A percentile compares a stretch with the other conserved stretches of the same genome.
Evolutionary conservation across 2,113 vertebrate genomes (phyloP).

Genomic region (Eidolon helvum): DNA sequence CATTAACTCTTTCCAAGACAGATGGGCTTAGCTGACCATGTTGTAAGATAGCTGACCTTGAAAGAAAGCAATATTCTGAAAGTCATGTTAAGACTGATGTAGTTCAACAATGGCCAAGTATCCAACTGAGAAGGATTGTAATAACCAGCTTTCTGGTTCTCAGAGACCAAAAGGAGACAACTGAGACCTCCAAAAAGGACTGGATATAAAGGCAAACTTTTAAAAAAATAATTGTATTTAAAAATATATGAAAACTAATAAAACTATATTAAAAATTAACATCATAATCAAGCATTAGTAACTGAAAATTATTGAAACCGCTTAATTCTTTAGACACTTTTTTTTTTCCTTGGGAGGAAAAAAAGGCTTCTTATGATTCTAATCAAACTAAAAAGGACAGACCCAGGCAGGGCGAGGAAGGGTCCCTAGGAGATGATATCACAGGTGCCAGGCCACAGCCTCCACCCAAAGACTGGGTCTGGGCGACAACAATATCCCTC

Average conservation of each 20-base stretch:
- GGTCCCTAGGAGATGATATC: neutral
- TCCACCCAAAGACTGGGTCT: neutral
- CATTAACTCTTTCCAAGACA: neutral
- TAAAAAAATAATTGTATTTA: neutral
- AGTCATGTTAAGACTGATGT: rapidly evolving
- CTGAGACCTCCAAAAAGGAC: neutral
- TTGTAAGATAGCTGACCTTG: neutral
- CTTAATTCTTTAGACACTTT: neutral
- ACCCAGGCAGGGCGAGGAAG: neutral
- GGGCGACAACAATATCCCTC: neutral
- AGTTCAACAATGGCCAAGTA: neutral
- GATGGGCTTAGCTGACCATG: neutral
- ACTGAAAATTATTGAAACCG: neutral
- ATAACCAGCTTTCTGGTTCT: neutral
- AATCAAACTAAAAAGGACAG: neutral
- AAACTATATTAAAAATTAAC: neutral
- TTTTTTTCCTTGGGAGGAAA: neutral
- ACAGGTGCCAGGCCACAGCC: neutral
- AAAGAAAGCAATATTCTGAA: neutral
- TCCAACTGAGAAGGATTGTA: neutral
- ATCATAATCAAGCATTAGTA: neutral
- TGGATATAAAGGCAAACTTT: neutral
- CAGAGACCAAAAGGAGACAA: neutral
- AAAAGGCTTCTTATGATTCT: neutral
- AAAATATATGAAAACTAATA: neutral